Evolutionary conservation across 2,113 vertebrate genomes (phyloP), one percentile per base, ranked within the genome.

Genomic region (Trinectes maculatus): DNA sequence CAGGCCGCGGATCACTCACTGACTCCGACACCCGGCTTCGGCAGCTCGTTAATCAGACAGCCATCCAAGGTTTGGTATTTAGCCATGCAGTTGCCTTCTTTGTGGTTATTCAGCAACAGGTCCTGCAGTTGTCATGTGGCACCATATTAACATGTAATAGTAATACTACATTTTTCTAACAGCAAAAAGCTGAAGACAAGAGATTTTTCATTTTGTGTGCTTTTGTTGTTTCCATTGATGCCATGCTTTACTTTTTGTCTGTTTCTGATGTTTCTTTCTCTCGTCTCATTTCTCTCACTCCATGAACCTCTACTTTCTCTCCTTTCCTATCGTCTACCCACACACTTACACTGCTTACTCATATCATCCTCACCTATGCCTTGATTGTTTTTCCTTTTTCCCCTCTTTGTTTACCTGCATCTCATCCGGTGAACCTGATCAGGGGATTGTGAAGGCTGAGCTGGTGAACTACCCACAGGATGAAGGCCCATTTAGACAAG

Each of bases 391-490:
- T 34, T n/a, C 19, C 12, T 48, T 74, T 36, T 67, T 21, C 11
- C 7, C 43, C 18, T 43, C 52, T 54, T 43, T 65, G 59, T 43
- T 63, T 62, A 65, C 69, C 60, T 77, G 63, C 68, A 54, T 80
- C 25, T 71, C 48, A 59, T 40, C 18, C 59, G 46, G 62, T 60
- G 68, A 51, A 75, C 61, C 70, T 84, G 89, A 88, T 89, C 93
- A 98, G 97, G 93, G 71, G 92, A 93, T 98, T 88, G 94, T 98
- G 89, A 96, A 95, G 93, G 96, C 96, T 85, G 95, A 94, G 91
- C 91, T 98, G 94, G 96, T 98, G 93, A 92, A 94, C 88, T 98
- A 96, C 83, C 94, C 92, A 18, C 95, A 98, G 90, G 96, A 98
- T 82, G 95, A 92, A 93, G 92, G 91, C 82, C 87, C 91, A 83